Percentiles rank a stretch among this genome's conserved stretches.
These are phyloP conservation scores for Pseudorasbora parva DNA, from an alignment of 2,113 vertebrate genomes.

Conservation along the genomic window DNA sequence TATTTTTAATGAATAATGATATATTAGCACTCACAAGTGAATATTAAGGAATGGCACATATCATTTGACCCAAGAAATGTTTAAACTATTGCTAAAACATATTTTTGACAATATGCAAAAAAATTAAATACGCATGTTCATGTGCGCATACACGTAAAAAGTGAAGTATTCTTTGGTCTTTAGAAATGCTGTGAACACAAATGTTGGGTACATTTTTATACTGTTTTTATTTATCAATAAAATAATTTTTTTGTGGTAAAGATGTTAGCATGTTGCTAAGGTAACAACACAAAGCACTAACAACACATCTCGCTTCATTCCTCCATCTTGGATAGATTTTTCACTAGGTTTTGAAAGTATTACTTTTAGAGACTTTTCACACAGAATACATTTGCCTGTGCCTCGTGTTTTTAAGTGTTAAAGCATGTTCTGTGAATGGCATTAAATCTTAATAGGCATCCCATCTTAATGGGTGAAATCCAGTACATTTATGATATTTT, in stretches of 20 bases:
- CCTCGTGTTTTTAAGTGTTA: not conserved
- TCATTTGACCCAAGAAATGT: no score
- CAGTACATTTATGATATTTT: not conserved
- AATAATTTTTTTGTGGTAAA: not conserved
- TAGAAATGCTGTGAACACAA: no score
- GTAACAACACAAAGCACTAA: not conserved
- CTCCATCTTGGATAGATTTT: not conserved
- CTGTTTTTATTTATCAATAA: not conserved
- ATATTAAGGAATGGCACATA: no score
- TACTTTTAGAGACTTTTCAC: not conserved
- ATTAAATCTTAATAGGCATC: no score
- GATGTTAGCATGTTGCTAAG: constrained; percentile 4
- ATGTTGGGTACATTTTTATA: no score
- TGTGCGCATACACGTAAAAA: no score
- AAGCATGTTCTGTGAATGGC: not conserved
- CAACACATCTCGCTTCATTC: not conserved
- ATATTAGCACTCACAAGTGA: no score
- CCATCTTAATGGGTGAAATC: not conserved
- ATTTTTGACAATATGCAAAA: no score
- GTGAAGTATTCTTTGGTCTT: no score
- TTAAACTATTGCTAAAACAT: no score
- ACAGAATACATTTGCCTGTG: not conserved
- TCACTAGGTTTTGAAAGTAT: not conserved
- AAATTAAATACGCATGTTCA: no score
- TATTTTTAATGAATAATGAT: no score